A percentile compares a stretch with the other conserved stretches of the same genome.
These are phyloP conservation scores for Oreonectes daqikongensis DNA, from an alignment of 2,797 vertebrate species.

Conservation along the genomic window DNA sequence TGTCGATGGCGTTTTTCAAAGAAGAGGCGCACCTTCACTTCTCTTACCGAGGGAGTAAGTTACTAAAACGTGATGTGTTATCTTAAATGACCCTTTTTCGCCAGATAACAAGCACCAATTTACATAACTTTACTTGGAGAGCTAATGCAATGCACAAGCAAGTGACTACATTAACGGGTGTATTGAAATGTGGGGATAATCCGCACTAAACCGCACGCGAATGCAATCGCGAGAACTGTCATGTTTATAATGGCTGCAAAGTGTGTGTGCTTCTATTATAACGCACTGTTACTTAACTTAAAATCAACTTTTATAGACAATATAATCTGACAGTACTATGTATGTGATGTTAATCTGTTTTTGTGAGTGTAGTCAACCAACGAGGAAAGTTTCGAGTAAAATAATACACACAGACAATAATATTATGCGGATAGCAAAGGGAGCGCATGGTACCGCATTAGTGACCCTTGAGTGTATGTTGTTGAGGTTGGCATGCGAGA, in stretches of 20 bases:
- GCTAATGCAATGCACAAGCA: background rate
- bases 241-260: background rate
- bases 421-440: background rate
- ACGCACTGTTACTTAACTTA: too few species aligned
- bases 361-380: background rate
- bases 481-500: background rate
- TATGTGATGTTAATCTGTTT: background rate
- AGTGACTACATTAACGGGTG: slow-evolving; percentile 16
- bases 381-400: background rate
- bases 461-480: slow-evolving; percentile 6
- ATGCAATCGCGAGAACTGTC: slow-evolving; percentile 3
- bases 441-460: background rate
- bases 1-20: slow-evolving; percentile 96
- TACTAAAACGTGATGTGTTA: background rate
- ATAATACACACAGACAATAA: background rate
- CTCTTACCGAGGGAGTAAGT: slow-evolving; percentile 93
- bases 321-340: background rate
- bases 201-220: background rate
- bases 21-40: slow-evolving; percentile 88
- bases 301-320: too few species aligned
- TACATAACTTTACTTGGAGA: too few species aligned
- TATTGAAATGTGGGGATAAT: slow-evolving; percentile 24
- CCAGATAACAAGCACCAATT: background rate
- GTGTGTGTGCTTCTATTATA: background rate
- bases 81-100: background rate